Base-by-base conservation (phyloP, 2,113 vertebrate species). In the Zosterops hypoxanthus region DNA sequence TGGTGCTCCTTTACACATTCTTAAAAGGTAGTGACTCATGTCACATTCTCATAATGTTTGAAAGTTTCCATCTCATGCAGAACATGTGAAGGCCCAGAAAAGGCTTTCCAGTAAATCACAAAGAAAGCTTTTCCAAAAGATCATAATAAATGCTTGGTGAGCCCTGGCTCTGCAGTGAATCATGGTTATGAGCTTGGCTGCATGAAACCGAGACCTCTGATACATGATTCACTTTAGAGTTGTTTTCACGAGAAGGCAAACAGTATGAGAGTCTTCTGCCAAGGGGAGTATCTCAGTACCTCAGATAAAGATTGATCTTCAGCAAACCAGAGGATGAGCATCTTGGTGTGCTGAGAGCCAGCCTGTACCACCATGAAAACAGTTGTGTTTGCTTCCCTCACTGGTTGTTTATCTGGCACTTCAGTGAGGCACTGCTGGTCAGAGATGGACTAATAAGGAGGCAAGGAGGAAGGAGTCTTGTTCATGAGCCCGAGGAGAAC, bases 381-480 rank as follows among this genome's bases (percentile, higher is more conserved):
- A 92, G 69, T 71, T 78, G 60, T 68, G 76, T 86, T 96, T 94
- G 60, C 90, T 84, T 96, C 36, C 83, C 80, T 33, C n/a, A 13
- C 69, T 81, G 86, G 69, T 46, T 97, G 88, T 97, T 96, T 95
- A 88, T 96, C 90, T 75, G 82, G 72, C 76, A 76, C 41, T 90
- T 88, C 76, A 93, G 86, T 8, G 71, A 97, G 85, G 82, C 92
- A 78, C 21, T 26, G 77, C 88, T 88, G 93, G 82, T 94, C 94
- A 95, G 94, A 96, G 90, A 96, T 96, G 95, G 93, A 95, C 94
- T 96, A 96, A 96, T 96, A 96, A 97, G 92, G 94, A 96, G 90
- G 90, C 77, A 86, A 78, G 57, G 80, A 86, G 82, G 95, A 96
- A 87, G 29, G 82, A 97, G 92, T 69, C 94, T 88, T 66, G 86